phyloP scores from a whole-genome alignment of 2,113 vertebrate species.

The Amphiprion percula region DNA sequence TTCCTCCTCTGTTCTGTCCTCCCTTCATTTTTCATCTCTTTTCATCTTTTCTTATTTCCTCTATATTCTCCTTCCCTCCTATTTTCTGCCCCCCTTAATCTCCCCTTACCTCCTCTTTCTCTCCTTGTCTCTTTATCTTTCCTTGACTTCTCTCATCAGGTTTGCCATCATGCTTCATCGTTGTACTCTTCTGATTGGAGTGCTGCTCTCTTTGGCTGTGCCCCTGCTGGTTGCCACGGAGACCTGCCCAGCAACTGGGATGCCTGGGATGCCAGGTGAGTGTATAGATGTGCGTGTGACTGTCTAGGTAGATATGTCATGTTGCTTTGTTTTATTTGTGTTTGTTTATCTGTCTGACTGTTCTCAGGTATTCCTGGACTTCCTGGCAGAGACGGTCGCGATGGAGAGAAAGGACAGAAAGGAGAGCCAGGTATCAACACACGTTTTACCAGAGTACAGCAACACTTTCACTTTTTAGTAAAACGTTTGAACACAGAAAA shows the following conservation, averaged over 20 bases:
- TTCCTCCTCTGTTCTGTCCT: neutral
- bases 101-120: no score
- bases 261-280: slow-evolving; percentile 69
- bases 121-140: neutral
- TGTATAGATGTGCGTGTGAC: neutral
- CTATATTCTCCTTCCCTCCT: neutral
- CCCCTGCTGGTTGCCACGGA: slow-evolving; percentile 23
- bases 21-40: neutral
- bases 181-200: slow-evolving; percentile 1
- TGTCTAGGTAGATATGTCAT: neutral
- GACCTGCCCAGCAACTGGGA: slow-evolving; percentile 47
- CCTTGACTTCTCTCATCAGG: slow-evolving; percentile 1
- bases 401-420: slow-evolving; percentile 82
- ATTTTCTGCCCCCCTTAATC: neutral
- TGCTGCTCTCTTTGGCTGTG: slow-evolving; percentile 23
- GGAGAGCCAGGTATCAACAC: slow-evolving; percentile 60
- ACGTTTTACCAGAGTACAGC: neutral
- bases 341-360: neutral
- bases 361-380: slow-evolving; percentile 86
- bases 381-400: slow-evolving; percentile 89
- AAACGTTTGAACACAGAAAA: no score
- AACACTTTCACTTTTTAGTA: no score
- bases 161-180: slow-evolving; percentile 37
- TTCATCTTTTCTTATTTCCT: fast-evolving
- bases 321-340: neutral